These are phyloP conservation scores for Aphodius sticticus DNA, from an alignment of 2,888 invertebrate genomes.

Conservation along the genomic window DNA sequence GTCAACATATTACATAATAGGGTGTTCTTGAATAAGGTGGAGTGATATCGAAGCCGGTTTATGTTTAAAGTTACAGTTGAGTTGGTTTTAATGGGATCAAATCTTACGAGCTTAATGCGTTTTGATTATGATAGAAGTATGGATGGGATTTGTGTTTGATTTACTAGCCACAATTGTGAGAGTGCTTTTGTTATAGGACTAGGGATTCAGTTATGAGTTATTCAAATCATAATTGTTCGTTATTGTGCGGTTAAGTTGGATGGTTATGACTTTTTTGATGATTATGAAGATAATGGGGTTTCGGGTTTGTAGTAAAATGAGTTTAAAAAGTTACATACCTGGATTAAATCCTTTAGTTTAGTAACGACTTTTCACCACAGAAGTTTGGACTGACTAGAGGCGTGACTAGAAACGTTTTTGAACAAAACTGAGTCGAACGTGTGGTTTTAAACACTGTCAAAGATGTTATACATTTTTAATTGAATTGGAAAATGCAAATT, in stretches of 20 bases:
- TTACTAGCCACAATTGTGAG: neutral
- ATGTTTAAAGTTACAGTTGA: slow-evolving; percentile 14
- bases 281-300: neutral
- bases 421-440: neutral
- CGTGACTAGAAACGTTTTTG: neutral
- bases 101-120: neutral
- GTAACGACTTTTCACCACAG: neutral
- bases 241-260: neutral
- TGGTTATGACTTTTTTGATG: neutral
- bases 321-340: neutral
- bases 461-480: neutral
- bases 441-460: neutral
- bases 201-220: neutral
- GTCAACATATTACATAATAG: slow-evolving; percentile 6
- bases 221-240: neutral
- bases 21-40: slow-evolving; percentile 7
- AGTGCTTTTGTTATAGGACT: neutral
- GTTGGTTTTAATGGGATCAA: slow-evolving; percentile 15
- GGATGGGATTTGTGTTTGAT: neutral
- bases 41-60: neutral
- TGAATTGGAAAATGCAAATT: neutral
- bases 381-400: neutral
- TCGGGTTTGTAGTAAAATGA: neutral
- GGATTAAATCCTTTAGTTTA: neutral
- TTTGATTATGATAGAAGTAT: neutral